phyloP scores from a whole-genome alignment of 30 jellyfish, hydroid and myxozoan genomes.

The Cassiopea xamachana region DNA sequence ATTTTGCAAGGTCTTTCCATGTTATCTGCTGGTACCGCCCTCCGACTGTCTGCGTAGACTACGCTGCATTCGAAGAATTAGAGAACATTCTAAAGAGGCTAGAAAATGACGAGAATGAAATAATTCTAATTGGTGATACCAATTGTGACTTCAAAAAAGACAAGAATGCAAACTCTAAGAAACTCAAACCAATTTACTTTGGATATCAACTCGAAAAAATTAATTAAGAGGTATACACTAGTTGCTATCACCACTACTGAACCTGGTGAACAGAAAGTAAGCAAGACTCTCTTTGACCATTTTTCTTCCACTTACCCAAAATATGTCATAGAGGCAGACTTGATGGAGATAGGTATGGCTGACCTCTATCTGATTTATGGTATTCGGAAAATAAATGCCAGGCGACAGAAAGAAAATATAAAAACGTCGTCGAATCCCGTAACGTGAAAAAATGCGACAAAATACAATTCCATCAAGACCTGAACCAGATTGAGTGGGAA shows the following conservation, averaged over 20 bases:
- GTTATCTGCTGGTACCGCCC: too few relatives aligned
- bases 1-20: too few relatives aligned
- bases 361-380: conserved; percentile 42
- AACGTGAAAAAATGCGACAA: conserved; percentile 18
- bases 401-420: not conserved
- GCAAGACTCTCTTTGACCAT: conserved; percentile 25
- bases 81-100: not conserved
- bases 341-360: conserved; percentile 39
- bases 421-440: conserved; percentile 27
- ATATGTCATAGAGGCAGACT: not conserved
- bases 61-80: too few relatives aligned
- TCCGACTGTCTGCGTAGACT: too few relatives aligned
- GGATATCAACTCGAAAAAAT: conserved; percentile 10
- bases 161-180: conserved; percentile 4
- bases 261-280: not conserved
- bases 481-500: conserved; percentile 42
- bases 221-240: not conserved
- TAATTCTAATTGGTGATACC: conserved; percentile 32
- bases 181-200: not conserved
- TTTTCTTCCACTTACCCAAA: conserved; percentile 17
- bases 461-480: conserved; percentile 4
- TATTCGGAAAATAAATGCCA: conserved; percentile 17
- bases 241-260: conserved; percentile 13
- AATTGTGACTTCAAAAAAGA: conserved; percentile 30
- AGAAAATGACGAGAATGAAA: conserved; percentile 32